Base-by-base conservation (phyloP, 2,797 vertebrate species). In the Chaetodon trifasciatus region DNA sequence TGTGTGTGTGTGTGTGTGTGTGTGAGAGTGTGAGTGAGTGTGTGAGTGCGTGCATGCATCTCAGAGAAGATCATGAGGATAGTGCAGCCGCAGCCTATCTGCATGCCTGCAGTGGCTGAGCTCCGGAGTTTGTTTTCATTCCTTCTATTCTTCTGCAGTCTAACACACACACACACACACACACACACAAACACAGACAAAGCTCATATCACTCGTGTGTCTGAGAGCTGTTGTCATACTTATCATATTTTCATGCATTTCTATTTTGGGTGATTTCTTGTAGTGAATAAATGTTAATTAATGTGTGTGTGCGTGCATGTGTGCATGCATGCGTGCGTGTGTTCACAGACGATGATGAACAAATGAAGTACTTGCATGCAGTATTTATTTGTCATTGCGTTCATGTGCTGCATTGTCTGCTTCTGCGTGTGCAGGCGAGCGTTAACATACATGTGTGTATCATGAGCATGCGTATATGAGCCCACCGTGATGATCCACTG, bases 401-500 rank as follows among this genome's bases (percentile, higher is more conserved):
- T 73, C 5, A 19, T 64, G 32, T 24, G 46, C 50, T 53, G 55
- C 61, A 24, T 68, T 64, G 1, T 76, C 53, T 61, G 5, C 42
- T 15, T 53, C 8, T 40, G 28, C 39, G 12, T 66, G 52, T 50
- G 66, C 23, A 1, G 16, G 21, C 9, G 9, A n/a, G 50, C 50
- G 49, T 79, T 50, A 66, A 49, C 67, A 61, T 77, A 62, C 35
- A 47, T 56, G 44, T 67, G 69, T 68, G 76, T 58, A 16, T 65
- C 64, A 58, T 11, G 70, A 76, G 85, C 83, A 78, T 88, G 82
- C 58, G 73, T 80, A 65, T 53, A 49, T 49, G 12, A 71, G 57
- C 78, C 65, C 78, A 80, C 67, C 5, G 28, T 57, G 90, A 88
- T 92, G 93, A 91, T 94, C 93, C 89, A 93, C 90, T 93, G 91